Percentiles rank a stretch among this genome's conserved stretches.
Evolutionary conservation across 2,113 vertebrate genomes (phyloP).

Genomic region (Calidris pugnax): DNA sequence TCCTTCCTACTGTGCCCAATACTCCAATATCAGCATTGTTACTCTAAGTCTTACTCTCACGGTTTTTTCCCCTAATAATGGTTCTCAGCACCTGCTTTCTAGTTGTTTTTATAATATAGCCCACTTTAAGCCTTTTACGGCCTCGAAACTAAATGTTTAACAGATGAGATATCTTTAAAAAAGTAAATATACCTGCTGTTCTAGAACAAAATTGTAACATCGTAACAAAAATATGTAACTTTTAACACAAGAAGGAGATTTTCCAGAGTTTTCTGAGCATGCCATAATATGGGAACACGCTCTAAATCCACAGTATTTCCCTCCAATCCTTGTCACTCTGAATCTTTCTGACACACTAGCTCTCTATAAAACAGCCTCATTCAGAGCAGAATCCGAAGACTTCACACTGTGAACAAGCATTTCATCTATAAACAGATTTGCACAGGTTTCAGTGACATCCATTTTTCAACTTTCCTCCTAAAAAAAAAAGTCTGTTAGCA

Average conservation of each 20-base stretch:
- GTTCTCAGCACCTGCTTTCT: not conserved
- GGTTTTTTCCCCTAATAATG: not conserved
- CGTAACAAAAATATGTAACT: not conserved
- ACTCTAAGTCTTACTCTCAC: not conserved
- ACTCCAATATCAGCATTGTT: constrained; percentile 19
- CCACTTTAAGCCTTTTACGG: not conserved
- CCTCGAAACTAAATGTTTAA: not conserved
- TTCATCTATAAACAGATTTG: not conserved
- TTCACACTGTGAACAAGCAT: not conserved
- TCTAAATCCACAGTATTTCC: not conserved
- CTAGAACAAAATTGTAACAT: not conserved
- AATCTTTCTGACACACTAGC: not conserved
- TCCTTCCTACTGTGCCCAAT: constrained; percentile 28
- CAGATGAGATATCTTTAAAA: not conserved
- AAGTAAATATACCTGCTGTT: not conserved
- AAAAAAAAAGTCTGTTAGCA: not conserved
- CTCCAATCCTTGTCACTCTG: not conserved
- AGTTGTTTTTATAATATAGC: not conserved
- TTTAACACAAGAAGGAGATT: not conserved
- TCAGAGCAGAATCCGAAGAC: not conserved
- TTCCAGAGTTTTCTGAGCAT: not conserved
- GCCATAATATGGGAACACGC: not conserved
- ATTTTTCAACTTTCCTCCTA: constrained; percentile 2
- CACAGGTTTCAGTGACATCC: not conserved
- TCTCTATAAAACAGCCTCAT: not conserved